These are phyloP conservation scores for Drosophila kambysellisi DNA, from an alignment of 2,888 invertebrate genomes.

Conservation along the genomic window DNA sequence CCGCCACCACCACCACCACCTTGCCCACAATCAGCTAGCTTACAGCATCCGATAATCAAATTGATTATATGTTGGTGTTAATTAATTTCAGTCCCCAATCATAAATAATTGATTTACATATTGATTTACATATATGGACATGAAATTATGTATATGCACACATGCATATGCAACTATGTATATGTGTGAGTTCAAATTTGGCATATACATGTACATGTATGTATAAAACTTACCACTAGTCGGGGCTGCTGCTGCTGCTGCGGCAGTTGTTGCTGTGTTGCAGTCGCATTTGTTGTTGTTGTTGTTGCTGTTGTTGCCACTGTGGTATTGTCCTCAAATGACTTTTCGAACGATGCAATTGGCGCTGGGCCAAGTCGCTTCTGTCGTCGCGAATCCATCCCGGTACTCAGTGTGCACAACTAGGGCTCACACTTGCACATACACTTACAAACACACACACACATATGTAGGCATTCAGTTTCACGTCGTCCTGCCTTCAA, in stretches of 20 bases:
- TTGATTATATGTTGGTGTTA: constrained; percentile 54
- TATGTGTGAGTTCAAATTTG: constrained; percentile 1
- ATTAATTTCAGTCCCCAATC: constrained; percentile 56
- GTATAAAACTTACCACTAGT: constrained; percentile 53
- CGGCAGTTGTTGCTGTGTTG: constrained; percentile 32
- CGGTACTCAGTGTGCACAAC: constrained; percentile 46
- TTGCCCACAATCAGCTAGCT: not conserved
- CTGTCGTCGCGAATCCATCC: constrained; percentile 86
- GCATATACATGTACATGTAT: not conserved
- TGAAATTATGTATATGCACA: not conserved
- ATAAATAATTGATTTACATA: constrained; percentile 37
- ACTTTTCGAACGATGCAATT: constrained; percentile 94
- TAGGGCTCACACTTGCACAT: constrained; percentile 32
- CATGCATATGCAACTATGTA: not conserved
- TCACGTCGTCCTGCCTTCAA: constrained; percentile 35
- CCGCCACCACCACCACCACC: not conserved
- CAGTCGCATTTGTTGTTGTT: constrained; percentile 21
- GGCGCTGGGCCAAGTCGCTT: constrained; percentile 96
- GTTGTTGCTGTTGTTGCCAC: constrained; percentile 40
- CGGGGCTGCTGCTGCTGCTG: constrained; percentile 16
- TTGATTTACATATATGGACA: not conserved
- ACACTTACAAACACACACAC: constrained; percentile 15
- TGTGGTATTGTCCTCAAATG: constrained; percentile 83
- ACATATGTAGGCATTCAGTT: constrained; percentile 18
- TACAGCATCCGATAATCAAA: constrained; percentile 12